These are phyloP conservation scores for Lathamus discolor DNA, from an alignment of 2,113 vertebrate species.

Conservation along the genomic window DNA sequence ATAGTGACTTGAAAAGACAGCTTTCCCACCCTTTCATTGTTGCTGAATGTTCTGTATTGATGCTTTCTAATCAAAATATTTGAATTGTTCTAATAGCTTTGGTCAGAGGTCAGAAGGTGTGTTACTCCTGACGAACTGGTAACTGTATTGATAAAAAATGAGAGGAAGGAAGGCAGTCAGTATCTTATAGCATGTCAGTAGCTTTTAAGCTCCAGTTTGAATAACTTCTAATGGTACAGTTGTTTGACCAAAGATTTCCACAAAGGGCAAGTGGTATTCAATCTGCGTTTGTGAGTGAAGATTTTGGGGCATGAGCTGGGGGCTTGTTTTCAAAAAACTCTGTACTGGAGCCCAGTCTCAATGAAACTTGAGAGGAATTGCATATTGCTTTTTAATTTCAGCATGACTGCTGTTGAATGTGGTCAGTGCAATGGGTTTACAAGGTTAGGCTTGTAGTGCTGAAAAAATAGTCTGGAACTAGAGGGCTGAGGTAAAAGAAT, in stretches of 20 bases:
- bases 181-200: not conserved
- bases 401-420: not conserved
- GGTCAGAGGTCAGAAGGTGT: slow-evolving; percentile 23
- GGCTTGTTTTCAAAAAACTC: not conserved
- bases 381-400: not conserved
- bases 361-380: not conserved
- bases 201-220: slow-evolving; percentile 1
- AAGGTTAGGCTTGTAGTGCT: not conserved
- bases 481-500: not conserved
- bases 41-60: slow-evolving; percentile 3
- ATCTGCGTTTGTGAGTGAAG: not conserved
- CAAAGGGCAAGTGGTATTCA: not conserved
- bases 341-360: not conserved
- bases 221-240: not conserved
- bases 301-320: not conserved
- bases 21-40: slow-evolving; percentile 24
- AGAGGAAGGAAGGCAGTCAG: not conserved
- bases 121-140: slow-evolving; percentile 10
- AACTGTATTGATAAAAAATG: not conserved
- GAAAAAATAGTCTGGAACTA: not conserved
- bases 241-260: not conserved
- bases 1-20: not conserved
- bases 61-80: slow-evolving; percentile 61
- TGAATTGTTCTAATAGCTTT: slow-evolving; percentile 55
- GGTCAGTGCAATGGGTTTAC: not conserved